These are phyloP conservation scores for Laticauda laticaudata DNA, from an alignment of 2,113 vertebrate genomes.

Conservation along the genomic window DNA sequence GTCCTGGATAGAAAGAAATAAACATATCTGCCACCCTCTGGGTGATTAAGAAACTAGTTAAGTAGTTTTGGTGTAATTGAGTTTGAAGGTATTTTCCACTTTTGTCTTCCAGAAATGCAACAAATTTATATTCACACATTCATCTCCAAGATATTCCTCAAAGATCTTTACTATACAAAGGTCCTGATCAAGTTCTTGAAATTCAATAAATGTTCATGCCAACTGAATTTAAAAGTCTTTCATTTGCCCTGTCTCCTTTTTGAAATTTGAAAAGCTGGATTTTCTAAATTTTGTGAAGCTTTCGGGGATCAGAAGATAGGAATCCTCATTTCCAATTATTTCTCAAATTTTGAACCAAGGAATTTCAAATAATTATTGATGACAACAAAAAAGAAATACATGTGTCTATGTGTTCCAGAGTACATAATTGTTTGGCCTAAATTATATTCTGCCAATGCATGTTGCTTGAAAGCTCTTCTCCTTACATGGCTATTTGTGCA, in stretches of 20 bases:
- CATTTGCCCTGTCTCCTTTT: background rate
- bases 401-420: background rate
- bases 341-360: background rate
- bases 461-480: background rate
- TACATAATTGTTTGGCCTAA: background rate
- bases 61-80: background rate
- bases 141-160: background rate
- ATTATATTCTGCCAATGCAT: background rate
- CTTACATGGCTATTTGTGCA: background rate
- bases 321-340: background rate
- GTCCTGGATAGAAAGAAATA: background rate
- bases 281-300: background rate
- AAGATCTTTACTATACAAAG: background rate
- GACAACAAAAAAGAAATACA: background rate
- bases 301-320: background rate
- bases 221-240: background rate
- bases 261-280: background rate
- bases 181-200: background rate
- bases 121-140: background rate
- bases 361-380: background rate
- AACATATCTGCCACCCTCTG: background rate
- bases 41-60: background rate
- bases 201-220: background rate
- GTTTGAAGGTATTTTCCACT: background rate
- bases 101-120: background rate